Evolutionary conservation across 2,797 vertebrate species (phyloP), one percentile per base, ranked within the genome.

Genomic region (Amazona finschi): DNA sequence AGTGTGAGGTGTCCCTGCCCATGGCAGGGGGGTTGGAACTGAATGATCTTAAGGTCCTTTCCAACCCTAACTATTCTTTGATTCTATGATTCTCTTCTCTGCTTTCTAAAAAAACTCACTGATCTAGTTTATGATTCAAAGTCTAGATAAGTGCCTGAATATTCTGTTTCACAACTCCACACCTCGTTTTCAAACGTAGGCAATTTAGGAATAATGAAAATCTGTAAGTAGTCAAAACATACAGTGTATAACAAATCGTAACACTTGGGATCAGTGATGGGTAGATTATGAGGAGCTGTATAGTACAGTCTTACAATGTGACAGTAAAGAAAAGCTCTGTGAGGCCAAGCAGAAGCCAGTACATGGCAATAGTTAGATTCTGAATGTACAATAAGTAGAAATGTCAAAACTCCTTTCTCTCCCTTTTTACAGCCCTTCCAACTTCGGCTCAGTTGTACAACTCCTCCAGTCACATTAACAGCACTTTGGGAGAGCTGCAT

Each of bases 191-290:
- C 76, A 94, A 96, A 95, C 4, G 20, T 12, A 89, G 76, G 49
- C 73, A 95, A 95, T 94, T 94, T 96, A 82, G 80, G 41, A 95
- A 94, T 46, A 91, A 87, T 89, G 67, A 95, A 92, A 93, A 96
- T 64, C 85, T 39, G 20, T 77, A 92, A 70, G 85, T 11, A 89
- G 69, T 81, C 30, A 38, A 85, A 97, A 86, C 85, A 74, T 64
- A 94, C 0, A 1, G 73, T 2, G 0, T 9, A 18, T 20, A 92
- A 89, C 70, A 69, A 94, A 95, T n/a, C 9, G 1, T 44, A 70
- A 72, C 76, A 62, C 73, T 90, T 74, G 66, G 33, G 69, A 93
- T 91, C 65, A 18, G 70, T 36, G 58, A 87, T 13, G 79, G 62
- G 47, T 41, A 5, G 43, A 57, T 65, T 75, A 82, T 21, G 76